Base-by-base conservation (phyloP, 2,888 invertebrate species). In the Seira musarum region DNA sequence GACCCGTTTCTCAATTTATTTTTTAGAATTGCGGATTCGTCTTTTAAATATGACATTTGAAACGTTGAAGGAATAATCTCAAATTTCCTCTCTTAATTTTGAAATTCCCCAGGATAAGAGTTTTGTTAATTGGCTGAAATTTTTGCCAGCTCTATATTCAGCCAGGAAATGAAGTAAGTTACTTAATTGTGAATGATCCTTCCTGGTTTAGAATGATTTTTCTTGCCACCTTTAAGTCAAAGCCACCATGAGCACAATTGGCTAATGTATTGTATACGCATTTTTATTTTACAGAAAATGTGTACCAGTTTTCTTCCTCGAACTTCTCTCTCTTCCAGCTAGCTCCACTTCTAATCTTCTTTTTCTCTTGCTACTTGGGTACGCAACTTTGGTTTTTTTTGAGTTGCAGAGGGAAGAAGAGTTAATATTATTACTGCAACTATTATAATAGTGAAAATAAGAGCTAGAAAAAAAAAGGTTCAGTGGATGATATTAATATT, bases 401-500 rank as follows among this genome's bases (percentile, higher is more conserved):
- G 22, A 40, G 25, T 25, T 15, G 1, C 53, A 22, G 13, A 25
- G 17, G 53, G 3, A n/a, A 57, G 57, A 63, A 63, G 22, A 63
- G 25, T 10, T 63, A 63, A 63, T 21, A 25, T 63, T 60, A 25
- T 66, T 61, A n/a, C 24, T 69, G 69, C 53, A 69, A n/a, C 49
- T 19, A 30, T 3, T n/a, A 57, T 57, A 30, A 64, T 61, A 63
- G 40, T 73, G 22, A 61, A 49, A 64, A 10, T 22, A 57, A 57
- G 25, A 57, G 30, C 10, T 19, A 25, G 46, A 17, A 75, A 22
- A 64, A 15, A n/a, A 64, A 30, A 22, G n/a, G 24, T 25, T 64
- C 66, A 72, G 80, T 72, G 79, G 76, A 80, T 81, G 83, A 83
- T 76, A 80, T 81, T 80, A 79, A 81, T 80, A 82, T 83, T 83